Evolutionary conservation across 2,113 vertebrate species (phyloP), one percentile per base, ranked within the genome.

Genomic region (Channa argus): DNA sequence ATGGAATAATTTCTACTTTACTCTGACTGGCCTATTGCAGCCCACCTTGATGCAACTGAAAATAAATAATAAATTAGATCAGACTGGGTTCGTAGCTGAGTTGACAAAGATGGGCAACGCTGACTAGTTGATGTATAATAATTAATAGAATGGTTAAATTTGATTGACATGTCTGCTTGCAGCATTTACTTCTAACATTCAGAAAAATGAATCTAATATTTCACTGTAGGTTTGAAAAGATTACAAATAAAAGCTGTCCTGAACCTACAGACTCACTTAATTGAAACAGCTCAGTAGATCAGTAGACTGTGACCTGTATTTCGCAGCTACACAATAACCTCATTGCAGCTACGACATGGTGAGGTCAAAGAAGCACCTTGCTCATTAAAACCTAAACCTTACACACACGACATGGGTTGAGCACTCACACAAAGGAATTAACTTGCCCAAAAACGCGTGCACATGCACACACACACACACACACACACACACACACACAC

Each of bases 311-410:
- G 82, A 85, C 79, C 74, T 74, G 73, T 70, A 51, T 84, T 86
- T 85, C 69, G 73, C 72, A 63, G 55, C 53, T 6, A 13, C 44
- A 85, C 74, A 84, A 83, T 67, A 69, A 81, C 80, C 73, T 71
- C 61, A 71, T 59, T 5, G 51, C 74, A 52, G 54, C 60, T 24
- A 49, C 12, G 4, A 77, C 69, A 82, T 15, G 41, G 13, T 39
- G 62, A 59, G 84, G 74, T 89, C 78, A 86, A 69, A 76, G 62
- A 62, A 60, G 39, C 73, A 80, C 49, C 65, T 33, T 36, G 47
- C 80, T 89, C 78, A 87, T 89, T 90, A 88, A 84, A 85, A 73
- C 12, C 53, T 46, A 76, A 86, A 70, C 34, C 80, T 71, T 47
- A 81, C 43, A 49, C 46, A 79, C 50, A 72, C 38, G 63, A 71